phyloP scores from a whole-genome alignment of 2,113 vertebrate genomes.

The Rutilus rutilus region DNA sequence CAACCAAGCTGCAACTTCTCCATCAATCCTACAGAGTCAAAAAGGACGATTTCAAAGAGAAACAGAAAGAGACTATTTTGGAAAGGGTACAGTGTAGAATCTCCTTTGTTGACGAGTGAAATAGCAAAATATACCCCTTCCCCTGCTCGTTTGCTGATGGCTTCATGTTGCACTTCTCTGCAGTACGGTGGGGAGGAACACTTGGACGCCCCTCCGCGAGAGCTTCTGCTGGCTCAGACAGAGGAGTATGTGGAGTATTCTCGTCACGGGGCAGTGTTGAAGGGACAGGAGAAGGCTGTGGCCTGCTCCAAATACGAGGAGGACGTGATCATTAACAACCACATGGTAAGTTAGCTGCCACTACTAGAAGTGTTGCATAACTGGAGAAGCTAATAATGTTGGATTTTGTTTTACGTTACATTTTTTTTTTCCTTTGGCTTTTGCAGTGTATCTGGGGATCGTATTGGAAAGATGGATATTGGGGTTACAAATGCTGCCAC shows the following conservation, averaged over 20 bases:
- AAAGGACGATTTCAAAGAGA: slow-evolving; percentile 95
- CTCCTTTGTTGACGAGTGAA: neutral
- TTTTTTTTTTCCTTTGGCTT: slow-evolving; percentile 11
- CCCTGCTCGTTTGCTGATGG: neutral
- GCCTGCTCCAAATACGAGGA: slow-evolving; percentile 96
- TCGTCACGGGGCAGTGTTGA: slow-evolving; percentile 92
- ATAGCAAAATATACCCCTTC: neutral
- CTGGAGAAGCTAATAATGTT: neutral
- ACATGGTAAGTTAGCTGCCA: slow-evolving; percentile 78
- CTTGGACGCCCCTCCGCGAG: slow-evolving; percentile 87
- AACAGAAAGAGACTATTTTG: slow-evolving; percentile 92
- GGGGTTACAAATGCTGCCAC: slow-evolving; percentile 96
- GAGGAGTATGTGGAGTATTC: slow-evolving; percentile 98
- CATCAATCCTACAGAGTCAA: slow-evolving; percentile 97
- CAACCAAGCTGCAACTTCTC: slow-evolving; percentile 93
- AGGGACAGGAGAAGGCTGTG: slow-evolving; percentile 95
- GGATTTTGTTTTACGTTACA: neutral
- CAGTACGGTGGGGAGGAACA: slow-evolving; percentile 96
- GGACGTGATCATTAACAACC: slow-evolving; percentile 92
- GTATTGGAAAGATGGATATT: slow-evolving; percentile 92
- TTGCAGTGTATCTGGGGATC: slow-evolving; percentile 96
- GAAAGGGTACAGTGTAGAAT: slow-evolving; percentile 81
- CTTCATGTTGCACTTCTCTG: slow-evolving; percentile 36
- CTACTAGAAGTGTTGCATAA: neutral
- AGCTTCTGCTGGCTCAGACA: slow-evolving; percentile 93